phyloP scores from a whole-genome alignment of 2,797 vertebrate species.

The Rhinella marina region DNA sequence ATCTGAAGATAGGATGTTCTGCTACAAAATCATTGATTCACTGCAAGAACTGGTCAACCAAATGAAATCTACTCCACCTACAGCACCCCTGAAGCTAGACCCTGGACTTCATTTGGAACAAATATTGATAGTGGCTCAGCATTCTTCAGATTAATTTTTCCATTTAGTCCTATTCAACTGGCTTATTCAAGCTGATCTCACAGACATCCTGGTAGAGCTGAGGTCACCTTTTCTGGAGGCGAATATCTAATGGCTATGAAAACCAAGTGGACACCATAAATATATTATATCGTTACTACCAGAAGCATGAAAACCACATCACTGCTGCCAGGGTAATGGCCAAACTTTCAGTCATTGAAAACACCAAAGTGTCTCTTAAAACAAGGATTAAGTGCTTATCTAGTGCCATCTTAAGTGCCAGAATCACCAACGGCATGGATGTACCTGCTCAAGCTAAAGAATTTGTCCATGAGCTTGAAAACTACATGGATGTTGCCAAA shows the following conservation, averaged over 20 bases:
- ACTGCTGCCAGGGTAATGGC: slow-evolving; percentile 91
- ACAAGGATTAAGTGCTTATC: slow-evolving; percentile 95
- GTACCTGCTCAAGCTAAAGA: slow-evolving; percentile 92
- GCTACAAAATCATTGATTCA: slow-evolving; percentile 95
- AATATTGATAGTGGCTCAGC: slow-evolving; percentile 89
- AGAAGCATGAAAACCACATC: slow-evolving; percentile 92
- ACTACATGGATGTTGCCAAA: slow-evolving; percentile 96
- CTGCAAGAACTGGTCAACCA: slow-evolving; percentile 97
- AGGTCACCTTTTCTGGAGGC: slow-evolving; percentile 92
- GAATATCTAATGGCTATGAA: slow-evolving; percentile 95
- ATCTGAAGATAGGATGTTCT: slow-evolving; percentile 89
- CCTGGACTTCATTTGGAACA: slow-evolving; percentile 93
- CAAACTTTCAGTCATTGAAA: slow-evolving; percentile 85
- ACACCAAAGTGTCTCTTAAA: slow-evolving; percentile 92
- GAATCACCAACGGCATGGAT: slow-evolving; percentile 90
- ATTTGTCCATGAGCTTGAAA: slow-evolving; percentile 96
- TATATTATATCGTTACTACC: slow-evolving; percentile 94
- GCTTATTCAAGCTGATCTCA: slow-evolving; percentile 93
- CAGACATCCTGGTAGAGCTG: slow-evolving; percentile 92
- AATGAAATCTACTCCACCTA: slow-evolving; percentile 95
- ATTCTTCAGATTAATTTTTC: slow-evolving; percentile 94
- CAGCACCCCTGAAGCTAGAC: slow-evolving; percentile 94
- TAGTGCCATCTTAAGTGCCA: slow-evolving; percentile 94
- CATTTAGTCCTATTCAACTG: slow-evolving; percentile 97
- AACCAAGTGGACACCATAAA: slow-evolving; percentile 96